phyloP scores from a whole-genome alignment of 1,140 invertebrate genomes.

The Cotesia glomerata region DNA sequence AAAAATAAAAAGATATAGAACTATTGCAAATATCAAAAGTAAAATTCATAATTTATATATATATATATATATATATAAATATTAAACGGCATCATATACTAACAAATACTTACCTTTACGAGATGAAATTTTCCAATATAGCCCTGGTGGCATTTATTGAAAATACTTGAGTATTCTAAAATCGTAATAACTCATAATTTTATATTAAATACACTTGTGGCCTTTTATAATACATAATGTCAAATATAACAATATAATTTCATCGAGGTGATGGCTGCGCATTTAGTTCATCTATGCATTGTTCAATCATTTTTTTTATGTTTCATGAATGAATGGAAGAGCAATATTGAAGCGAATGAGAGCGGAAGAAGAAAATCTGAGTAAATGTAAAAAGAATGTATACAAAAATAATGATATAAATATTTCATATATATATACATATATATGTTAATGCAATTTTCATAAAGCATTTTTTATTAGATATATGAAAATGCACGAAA shows the following conservation, averaged over 20 bases:
- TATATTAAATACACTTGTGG: slow-evolving; percentile 57
- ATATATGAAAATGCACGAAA: too few relatives aligned
- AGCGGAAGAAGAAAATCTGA: slow-evolving; percentile 35
- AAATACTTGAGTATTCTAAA: slow-evolving; percentile 16
- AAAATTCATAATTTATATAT: too few relatives aligned
- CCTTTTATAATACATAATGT: slow-evolving; percentile 37
- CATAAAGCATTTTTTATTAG: background rate
- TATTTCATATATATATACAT: too few relatives aligned
- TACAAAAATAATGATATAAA: slow-evolving; percentile 10
- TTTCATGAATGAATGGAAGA: background rate
- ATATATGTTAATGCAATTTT: too few relatives aligned
- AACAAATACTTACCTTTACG: background rate
- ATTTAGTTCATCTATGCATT: background rate
- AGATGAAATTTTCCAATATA: too few relatives aligned
- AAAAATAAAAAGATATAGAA: too few relatives aligned
- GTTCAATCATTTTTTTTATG: background rate
- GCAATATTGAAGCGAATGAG: slow-evolving; percentile 3
- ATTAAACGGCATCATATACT: background rate
- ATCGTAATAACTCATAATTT: slow-evolving; percentile 49
- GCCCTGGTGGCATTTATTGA: too few relatives aligned
- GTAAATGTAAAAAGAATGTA: slow-evolving; percentile 30
- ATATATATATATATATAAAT: too few relatives aligned
- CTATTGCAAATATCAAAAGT: too few relatives aligned
- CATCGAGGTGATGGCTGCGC: background rate
- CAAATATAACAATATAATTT: slow-evolving; percentile 27